These are phyloP conservation scores for Conops quadrifasciatus DNA, from an alignment of 2,888 invertebrate genomes.

Conservation along the genomic window DNA sequence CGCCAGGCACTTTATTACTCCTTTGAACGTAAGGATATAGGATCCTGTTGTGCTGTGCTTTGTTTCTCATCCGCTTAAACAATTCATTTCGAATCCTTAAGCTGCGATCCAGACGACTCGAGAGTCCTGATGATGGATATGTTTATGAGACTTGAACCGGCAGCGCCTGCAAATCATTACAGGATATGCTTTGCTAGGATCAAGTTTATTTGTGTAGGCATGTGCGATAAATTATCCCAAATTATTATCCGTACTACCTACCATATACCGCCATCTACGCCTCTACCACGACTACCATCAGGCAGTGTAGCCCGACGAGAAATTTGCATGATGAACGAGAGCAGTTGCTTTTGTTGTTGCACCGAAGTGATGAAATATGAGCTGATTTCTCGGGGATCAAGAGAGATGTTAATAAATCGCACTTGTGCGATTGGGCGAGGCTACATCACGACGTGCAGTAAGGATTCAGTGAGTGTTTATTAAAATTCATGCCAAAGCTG, in stretches of 20 bases:
- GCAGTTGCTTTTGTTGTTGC: not conserved
- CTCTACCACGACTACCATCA: not conserved
- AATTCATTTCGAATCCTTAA: constrained; percentile 37
- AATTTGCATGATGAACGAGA: not conserved
- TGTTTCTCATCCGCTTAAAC: constrained; percentile 30
- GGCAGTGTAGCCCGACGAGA: no score
- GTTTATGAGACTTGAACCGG: constrained; percentile 56
- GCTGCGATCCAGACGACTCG: constrained; percentile 21
- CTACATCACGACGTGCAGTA: no score
- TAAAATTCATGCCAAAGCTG: constrained; percentile 23
- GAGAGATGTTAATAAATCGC: constrained; percentile 26
- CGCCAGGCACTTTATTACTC: constrained; percentile 7
- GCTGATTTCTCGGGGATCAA: constrained; percentile 30
- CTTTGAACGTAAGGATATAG: not conserved
- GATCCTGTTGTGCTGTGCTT: not conserved
- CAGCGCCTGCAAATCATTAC: constrained; percentile 63
- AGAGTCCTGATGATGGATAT: constrained; percentile 55
- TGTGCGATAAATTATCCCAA: constrained; percentile 60
- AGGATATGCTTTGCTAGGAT: constrained; percentile 11
- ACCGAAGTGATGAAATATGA: constrained; percentile 33
- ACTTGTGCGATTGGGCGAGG: constrained; percentile 15
- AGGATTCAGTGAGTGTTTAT: constrained; percentile 27
- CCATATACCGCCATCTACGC: not conserved
- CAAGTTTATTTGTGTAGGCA: constrained; percentile 52
- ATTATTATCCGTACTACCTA: constrained; percentile 38